Percentiles rank a stretch among this genome's conserved stretches.
phyloP scores from a whole-genome alignment of 2,888 invertebrate species.

The Agrochola lychnidis region DNA sequence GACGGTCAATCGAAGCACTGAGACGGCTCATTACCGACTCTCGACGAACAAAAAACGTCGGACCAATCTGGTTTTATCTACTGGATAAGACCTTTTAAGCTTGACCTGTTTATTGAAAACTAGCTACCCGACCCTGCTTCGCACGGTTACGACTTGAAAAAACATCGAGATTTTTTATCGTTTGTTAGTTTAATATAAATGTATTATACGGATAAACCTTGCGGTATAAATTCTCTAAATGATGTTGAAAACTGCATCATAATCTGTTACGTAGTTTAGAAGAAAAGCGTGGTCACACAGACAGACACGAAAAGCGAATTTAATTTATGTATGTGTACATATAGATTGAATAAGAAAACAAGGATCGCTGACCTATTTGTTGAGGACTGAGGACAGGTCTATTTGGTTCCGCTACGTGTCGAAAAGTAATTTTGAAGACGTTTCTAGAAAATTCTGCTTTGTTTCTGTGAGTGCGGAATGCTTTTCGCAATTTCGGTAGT shows the following conservation, averaged over 20 bases:
- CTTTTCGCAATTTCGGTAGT: background rate
- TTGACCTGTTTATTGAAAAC: conserved; percentile 62
- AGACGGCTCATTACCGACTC: conserved; percentile 85
- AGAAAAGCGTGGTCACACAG: background rate
- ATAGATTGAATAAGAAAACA: conserved; percentile 36
- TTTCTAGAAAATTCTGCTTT: conserved; percentile 30
- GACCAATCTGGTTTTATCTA: conserved; percentile 67
- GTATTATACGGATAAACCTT: background rate
- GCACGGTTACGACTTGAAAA: background rate
- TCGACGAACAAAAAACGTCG: conserved; percentile 70
- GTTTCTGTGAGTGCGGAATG: conserved; percentile 3
- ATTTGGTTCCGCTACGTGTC: conserved; percentile 36
- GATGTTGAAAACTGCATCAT: background rate
- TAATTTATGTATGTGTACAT: background rate
- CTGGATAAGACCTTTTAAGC: conserved; percentile 63
- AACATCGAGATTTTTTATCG: background rate
- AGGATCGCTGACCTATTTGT: conserved; percentile 51
- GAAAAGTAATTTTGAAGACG: conserved; percentile 36
- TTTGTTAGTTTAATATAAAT: background rate
- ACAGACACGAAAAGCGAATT: background rate
- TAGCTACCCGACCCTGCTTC: background rate
- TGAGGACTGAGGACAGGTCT: conserved; percentile 40
- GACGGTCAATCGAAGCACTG: conserved; percentile 87
- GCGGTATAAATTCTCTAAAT: background rate
- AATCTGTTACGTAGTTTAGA: background rate